phyloP scores from a whole-genome alignment of 2,797 vertebrate species.

The Hydrolagus colliei region DNA sequence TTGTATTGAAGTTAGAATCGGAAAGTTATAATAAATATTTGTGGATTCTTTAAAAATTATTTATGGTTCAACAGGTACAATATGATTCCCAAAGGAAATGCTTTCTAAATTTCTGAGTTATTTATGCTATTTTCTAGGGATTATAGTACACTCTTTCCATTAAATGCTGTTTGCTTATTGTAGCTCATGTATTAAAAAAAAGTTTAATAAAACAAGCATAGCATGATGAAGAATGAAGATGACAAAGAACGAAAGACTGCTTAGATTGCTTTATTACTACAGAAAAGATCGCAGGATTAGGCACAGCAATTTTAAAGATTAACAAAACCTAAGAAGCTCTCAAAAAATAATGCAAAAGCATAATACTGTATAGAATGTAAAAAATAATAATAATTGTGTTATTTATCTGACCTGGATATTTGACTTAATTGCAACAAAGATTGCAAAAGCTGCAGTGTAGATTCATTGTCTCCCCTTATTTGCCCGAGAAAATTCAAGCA shows the following conservation, averaged over 20 bases:
- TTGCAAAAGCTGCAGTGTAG: neutral
- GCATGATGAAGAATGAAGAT: neutral
- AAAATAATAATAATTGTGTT: conserved; percentile 22
- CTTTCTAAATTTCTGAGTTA: neutral
- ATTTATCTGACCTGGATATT: conserved; percentile 1
- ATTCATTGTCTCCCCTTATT: neutral
- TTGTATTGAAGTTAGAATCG: no score
- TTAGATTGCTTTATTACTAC: neutral
- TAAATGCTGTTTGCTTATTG: neutral
- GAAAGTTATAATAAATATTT: no score
- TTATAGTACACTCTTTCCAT: neutral
- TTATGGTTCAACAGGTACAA: no score
- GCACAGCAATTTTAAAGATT: neutral
- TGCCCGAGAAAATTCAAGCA: neutral
- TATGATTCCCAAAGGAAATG: no score
- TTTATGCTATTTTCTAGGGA: neutral
- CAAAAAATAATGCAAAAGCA: neutral
- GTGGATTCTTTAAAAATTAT: no score
- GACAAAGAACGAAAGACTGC: neutral
- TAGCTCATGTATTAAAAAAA: neutral
- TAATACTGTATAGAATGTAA: neutral
- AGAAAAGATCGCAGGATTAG: neutral
- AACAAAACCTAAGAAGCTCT: neutral
- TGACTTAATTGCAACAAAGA: neutral
- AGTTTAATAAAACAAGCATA: neutral